These are phyloP conservation scores for Pyrocephalus nanus DNA, from an alignment of 2,797 vertebrate species.

Conservation along the genomic window DNA sequence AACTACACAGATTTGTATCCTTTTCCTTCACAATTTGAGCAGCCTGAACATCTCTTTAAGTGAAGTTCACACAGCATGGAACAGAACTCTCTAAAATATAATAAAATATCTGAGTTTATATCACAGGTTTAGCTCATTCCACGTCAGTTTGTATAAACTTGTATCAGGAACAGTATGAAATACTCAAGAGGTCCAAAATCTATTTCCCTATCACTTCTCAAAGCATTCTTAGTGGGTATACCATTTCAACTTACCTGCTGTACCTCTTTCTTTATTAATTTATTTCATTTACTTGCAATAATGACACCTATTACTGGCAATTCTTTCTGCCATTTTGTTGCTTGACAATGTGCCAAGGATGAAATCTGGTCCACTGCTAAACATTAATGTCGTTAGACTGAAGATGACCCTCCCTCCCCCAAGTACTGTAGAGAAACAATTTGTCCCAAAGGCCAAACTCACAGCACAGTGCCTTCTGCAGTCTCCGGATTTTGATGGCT, in stretches of 20 bases:
- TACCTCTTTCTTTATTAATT: background rate
- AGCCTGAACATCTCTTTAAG: background rate
- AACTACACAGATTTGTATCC: background rate
- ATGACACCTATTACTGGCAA: background rate
- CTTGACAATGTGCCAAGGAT: background rate
- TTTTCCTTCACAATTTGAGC: background rate
- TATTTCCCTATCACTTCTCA: background rate
- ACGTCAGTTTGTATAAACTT: background rate
- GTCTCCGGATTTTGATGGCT: slow-evolving; percentile 96
- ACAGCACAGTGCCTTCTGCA: slow-evolving; percentile 96
- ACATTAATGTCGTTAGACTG: background rate
- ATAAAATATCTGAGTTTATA: background rate
- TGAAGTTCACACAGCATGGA: background rate
- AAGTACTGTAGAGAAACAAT: background rate
- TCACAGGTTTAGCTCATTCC: background rate
- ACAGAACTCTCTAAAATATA: background rate
- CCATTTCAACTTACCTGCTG: background rate
- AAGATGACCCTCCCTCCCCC: background rate
- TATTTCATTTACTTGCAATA: background rate
- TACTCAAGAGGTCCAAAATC: background rate
- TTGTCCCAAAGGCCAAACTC: slow-evolving; percentile 73
- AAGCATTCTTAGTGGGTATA: background rate
- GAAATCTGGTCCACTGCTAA: background rate
- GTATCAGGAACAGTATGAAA: background rate
- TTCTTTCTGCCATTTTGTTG: background rate